Conservation (phyloP, 2,113 vertebrate genomes). For the Leptocoma aspasia region DNA sequence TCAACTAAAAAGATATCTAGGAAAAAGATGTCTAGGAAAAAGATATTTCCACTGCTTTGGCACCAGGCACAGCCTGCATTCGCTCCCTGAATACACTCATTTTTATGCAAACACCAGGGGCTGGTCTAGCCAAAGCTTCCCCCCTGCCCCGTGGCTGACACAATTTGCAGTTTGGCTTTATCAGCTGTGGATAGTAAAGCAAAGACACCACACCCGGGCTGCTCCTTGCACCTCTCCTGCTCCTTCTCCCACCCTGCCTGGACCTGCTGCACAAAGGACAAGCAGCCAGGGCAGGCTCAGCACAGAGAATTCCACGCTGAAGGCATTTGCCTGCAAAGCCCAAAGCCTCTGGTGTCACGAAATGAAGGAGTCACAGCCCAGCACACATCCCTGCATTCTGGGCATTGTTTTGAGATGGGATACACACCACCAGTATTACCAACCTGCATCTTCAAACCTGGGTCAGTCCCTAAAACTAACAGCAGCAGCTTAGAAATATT, state of each 20-base stretch:
- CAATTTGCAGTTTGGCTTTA: neutral
- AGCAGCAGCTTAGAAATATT: neutral
- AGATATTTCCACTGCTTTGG: neutral
- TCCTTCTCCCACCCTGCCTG: neutral
- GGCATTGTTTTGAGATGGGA: neutral
- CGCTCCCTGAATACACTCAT: neutral
- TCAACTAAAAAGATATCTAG: neutral
- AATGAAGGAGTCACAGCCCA: neutral
- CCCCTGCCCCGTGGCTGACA: neutral
- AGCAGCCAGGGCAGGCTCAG: neutral
- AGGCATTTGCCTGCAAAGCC: neutral
- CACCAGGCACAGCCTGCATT: neutral
- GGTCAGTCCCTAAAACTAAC: neutral
- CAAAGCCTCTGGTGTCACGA: neutral
- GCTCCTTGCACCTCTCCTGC: neutral
- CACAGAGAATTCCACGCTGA: accelerated
- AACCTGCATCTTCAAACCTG: neutral
- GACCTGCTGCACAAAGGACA: accelerated
- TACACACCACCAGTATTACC: neutral
- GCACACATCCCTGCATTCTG: neutral
- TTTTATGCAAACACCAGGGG: neutral
- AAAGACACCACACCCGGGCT: neutral
- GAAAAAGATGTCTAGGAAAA: neutral
- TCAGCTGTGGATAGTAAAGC: neutral
- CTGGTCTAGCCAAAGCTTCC: neutral